A percentile compares a stretch with the other conserved stretches of the same genome.
Evolutionary conservation across 1,140 invertebrate species (phyloP).

Genomic region (Medauroidea extradentata): DNA sequence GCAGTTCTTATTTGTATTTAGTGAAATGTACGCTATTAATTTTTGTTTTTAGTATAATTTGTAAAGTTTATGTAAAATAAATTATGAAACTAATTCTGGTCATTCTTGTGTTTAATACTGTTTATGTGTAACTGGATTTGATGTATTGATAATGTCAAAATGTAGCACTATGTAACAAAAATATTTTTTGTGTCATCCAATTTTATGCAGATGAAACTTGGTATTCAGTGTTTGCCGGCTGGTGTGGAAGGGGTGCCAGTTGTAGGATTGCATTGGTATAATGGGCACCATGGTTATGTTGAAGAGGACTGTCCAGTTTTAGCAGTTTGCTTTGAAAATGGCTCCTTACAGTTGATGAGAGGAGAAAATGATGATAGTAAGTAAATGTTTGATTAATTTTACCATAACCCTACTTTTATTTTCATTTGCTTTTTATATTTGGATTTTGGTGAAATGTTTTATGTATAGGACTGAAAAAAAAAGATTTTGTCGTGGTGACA

Average conservation of each 20-base stretch:
- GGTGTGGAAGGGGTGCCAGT: slow-evolving; percentile 50
- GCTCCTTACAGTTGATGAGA: slow-evolving; percentile 82
- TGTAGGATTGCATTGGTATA: slow-evolving; percentile 82
- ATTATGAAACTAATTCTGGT: background rate
- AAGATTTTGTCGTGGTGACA: too few relatives aligned
- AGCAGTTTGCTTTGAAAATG: slow-evolving; percentile 83
- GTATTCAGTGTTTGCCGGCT: slow-evolving; percentile 55
- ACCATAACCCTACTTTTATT: too few relatives aligned
- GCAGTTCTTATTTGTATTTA: too few relatives aligned
- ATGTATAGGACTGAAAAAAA: too few relatives aligned
- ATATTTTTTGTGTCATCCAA: background rate
- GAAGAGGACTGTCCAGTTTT: slow-evolving; percentile 71
- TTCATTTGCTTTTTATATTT: too few relatives aligned
- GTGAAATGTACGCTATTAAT: background rate
- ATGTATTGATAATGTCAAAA: too few relatives aligned
- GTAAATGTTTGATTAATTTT: too few relatives aligned
- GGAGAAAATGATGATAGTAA: slow-evolving; percentile 75
- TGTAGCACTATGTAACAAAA: too few relatives aligned
- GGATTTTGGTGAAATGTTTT: too few relatives aligned
- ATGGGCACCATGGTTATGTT: slow-evolving; percentile 65
- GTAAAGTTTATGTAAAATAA: background rate
- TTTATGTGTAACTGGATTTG: too few relatives aligned
- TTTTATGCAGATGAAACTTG: slow-evolving; percentile 57
- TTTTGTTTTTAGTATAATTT: too few relatives aligned
- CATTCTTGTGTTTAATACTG: too few relatives aligned